Base-by-base conservation (phyloP, 2,797 vertebrate species). In the Bovichtus variegatus region DNA sequence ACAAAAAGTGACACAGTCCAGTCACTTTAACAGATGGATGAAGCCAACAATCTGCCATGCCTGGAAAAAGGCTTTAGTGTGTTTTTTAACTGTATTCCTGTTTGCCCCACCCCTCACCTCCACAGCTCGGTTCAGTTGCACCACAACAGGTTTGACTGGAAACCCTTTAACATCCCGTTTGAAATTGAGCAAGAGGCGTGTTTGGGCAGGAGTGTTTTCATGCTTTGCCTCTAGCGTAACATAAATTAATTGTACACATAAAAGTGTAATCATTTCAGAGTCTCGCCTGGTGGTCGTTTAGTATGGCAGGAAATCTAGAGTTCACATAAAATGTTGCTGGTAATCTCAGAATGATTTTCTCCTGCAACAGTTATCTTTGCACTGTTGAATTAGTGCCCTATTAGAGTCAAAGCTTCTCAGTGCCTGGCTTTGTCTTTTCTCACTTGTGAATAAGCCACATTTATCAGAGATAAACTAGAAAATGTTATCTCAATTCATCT, bases 81-180 rank as follows among this genome's bases (percentile, higher is more conserved):
- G 57, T 46, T 36, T 2, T 46, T 36, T 2, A 34, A 27, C n/a
- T 38, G 36, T 76, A 8, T 64, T 82, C 72, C 75, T 62, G 34
- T 72, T 70, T 27, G 36, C 74, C 57, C 54, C 36, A 1, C 67
- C 71, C 57, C 7, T 61, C 60, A 34, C 51, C 54, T 58, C 50
- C 9, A 47, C 63, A 31, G 50, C 62, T 8, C 55, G 4, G 27
- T 63, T 86, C 73, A 67, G 81, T 72, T 78, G 21, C 62, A 41
- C 46, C 78, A 70, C 74, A 91, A 91, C 91, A 89, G 92, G 92
- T 92, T 78, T 74, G 80, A 91, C 92, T 86, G 88, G 91, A 92
- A 92, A 87, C 50, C 40, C 40, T 49, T 43, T 83, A 53, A 40
- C 78, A 46, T 76, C 71, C 82, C 15, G 54, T 84, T 73, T 79